Conservation (phyloP, 2,113 vertebrate species). For the Chiloscyllium plagiosum region DNA sequence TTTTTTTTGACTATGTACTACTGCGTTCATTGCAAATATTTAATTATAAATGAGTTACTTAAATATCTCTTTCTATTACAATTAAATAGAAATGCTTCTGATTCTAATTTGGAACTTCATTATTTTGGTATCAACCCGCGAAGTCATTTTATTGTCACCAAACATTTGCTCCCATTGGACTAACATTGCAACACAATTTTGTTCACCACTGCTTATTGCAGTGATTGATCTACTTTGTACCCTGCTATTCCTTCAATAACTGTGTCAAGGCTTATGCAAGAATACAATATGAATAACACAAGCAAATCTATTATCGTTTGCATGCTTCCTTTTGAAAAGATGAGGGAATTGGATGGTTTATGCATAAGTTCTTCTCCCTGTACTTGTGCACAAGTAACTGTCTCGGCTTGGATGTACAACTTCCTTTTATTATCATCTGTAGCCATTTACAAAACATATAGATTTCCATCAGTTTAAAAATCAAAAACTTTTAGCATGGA, state of each 20-base stretch:
- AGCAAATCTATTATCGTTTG: no score
- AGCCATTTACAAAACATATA: conserved; percentile 13
- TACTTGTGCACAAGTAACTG: background rate
- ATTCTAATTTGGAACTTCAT: background rate
- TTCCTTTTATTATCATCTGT: background rate
- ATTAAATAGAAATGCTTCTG: background rate
- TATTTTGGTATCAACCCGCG: background rate
- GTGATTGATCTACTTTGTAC: background rate
- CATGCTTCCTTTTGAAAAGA: background rate
- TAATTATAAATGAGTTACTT: background rate
- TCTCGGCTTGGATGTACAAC: background rate
- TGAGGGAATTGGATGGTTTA: background rate
- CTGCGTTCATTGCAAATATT: background rate
- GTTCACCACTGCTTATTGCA: background rate
- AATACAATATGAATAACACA: background rate
- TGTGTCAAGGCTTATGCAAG: background rate
- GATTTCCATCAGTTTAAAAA: conserved; percentile 24
- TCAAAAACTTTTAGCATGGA: background rate
- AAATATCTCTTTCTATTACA: background rate
- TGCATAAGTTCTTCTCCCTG: background rate
- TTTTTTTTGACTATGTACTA: background rate
- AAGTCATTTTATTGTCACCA: background rate
- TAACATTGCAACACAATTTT: background rate
- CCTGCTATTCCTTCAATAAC: background rate
- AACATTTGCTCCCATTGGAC: background rate